phyloP scores from a whole-genome alignment of 1,140 invertebrate genomes.

The Apis florea region DNA sequence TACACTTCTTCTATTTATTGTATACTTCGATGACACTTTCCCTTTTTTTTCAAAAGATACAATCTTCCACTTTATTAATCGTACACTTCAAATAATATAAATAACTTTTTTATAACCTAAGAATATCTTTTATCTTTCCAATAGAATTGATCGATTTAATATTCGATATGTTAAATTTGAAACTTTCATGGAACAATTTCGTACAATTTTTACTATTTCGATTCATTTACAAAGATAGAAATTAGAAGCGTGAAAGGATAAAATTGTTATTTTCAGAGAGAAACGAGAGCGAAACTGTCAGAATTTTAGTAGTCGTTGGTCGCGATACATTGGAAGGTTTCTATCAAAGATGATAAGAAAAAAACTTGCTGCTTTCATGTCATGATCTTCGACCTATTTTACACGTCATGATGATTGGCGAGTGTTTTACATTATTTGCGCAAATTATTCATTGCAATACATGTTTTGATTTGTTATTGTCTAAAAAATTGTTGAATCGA shows the following conservation, averaged over 20 bases:
- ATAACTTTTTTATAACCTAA: background rate
- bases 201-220: background rate
- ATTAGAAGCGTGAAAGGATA: too few relatives aligned
- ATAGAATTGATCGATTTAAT: background rate
- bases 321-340: background rate
- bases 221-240: background rate
- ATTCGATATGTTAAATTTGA: background rate
- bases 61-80: background rate
- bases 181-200: background rate
- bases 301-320: constrained; percentile 24
- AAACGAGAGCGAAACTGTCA: background rate
- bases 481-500: background rate
- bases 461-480: background rate
- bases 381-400: constrained; percentile 53
- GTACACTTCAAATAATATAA: background rate
- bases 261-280: too few relatives aligned
- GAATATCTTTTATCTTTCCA: background rate
- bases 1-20: background rate
- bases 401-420: background rate
- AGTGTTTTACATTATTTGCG: background rate
- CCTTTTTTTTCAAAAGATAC: background rate
- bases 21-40: background rate
- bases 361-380: constrained; percentile 30
- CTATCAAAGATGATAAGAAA: constrained; percentile 38
- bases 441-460: background rate